Evolutionary conservation across 2,888 invertebrate species (phyloP), one percentile per base, ranked within the genome.

Genomic region (Hemicrepidius hirtus): DNA sequence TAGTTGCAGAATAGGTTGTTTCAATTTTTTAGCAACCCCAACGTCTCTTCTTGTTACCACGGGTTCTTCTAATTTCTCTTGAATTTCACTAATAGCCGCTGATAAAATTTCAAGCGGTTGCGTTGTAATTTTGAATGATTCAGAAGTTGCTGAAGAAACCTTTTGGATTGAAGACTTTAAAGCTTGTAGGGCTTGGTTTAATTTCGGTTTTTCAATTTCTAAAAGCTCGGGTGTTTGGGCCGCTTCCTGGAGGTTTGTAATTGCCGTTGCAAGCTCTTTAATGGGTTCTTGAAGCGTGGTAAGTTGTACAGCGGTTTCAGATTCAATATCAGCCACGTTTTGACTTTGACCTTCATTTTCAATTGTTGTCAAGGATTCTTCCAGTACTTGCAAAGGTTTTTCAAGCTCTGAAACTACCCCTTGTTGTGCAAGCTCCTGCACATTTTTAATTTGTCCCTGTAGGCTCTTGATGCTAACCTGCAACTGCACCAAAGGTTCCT

Each of bases 141-240:
- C n/a, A 5, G 40, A 59, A 7, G 66, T 32, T 1, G 18, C 28
- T 12, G 44, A 35, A 10, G 24, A 41, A 16, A 64, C 59, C 24
- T 49, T 59, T 60, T 75, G 50, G 10, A 72, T 28, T n/a, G 35
- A 55, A 10, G 40, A 13, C 32, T 70, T 53, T 1, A 73, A 28
- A 3, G 35, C 70, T 20, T 18, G n/a, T n/a, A 69, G 41, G 13
- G 65, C 73, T 40, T 55, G 44, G 5, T 69, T 21, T 28, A 69
- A n/a, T 37, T 65, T 44, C 6, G 53, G 50, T 13, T 37, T 50
- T 37, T 65, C 50, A 1, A 65, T 4, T 40, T 49, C 65, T 0
- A 40, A 1, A 0, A 65, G 6, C 2, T 18, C 9, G 4, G 46
- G 57, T 20, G 18, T 65, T 21, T 53, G 12, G 2, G 21, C 1